Percentiles rank a stretch among this genome's conserved stretches.
Conservation (phyloP, 2,113 vertebrate species). For the Ivindomyrus marchei region DNA sequence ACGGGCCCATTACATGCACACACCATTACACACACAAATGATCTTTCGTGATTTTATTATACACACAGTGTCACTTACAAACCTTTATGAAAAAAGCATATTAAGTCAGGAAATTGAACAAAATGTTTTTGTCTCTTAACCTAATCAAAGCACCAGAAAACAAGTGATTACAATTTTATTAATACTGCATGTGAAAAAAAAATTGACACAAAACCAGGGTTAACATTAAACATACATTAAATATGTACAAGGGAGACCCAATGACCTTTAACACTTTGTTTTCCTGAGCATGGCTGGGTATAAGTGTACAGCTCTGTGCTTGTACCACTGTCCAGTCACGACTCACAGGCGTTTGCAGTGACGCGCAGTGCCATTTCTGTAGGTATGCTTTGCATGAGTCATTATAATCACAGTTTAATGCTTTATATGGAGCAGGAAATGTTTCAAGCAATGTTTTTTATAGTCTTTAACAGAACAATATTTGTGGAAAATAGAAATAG, state of each 20-base stretch:
- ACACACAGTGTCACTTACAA: neutral
- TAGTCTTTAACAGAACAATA: neutral
- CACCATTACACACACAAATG: neutral
- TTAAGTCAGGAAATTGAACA: neutral
- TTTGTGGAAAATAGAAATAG: neutral
- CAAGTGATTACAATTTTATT: neutral
- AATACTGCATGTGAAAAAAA: neutral
- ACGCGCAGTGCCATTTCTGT: neutral
- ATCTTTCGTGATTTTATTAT: neutral
- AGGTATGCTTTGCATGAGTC: neutral
- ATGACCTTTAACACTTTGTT: neutral
- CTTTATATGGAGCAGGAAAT: neutral
- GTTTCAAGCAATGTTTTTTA: constrained; percentile 8
- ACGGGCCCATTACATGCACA: neutral
- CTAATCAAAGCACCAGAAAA: neutral
- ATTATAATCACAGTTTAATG: neutral
- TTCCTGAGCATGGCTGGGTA: neutral
- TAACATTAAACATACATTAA: neutral
- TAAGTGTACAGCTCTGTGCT: neutral
- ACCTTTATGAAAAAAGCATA: neutral
- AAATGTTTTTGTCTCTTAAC: neutral
- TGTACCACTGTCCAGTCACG: neutral
- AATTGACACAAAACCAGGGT: neutral
- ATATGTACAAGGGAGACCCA: neutral
- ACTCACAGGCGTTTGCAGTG: neutral